Base-by-base conservation (phyloP, 1,140 invertebrate genomes). In the Nixonia krombeini region DNA sequence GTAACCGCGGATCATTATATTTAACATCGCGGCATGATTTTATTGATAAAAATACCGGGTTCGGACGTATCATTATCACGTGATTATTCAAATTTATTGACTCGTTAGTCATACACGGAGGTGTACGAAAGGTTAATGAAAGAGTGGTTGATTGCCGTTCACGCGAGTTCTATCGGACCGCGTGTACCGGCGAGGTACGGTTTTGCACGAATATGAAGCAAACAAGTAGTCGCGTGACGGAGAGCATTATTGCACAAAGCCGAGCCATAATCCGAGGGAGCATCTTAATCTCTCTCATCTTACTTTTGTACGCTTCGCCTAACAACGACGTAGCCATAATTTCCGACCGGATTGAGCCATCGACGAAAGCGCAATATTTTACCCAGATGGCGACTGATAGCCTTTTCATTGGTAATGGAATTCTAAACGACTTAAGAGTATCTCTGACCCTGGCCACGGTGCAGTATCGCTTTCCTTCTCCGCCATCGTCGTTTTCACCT, bases 281-380 rank as follows among this genome's bases (percentile, higher is more conserved):
- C 23, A 46, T 28, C 52, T 62, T 62, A 59, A 58, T 55, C 44
- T 63, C 33, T 61, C 45, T 58, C 29, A 51, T 66, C 29, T 62
- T 53, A 41, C 28, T 50, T 61, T 56, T n/a, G n/a, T n/a, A n/a
- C 46, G 49, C 18, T 15, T 33, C 18, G 42, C 3, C 16, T 31
- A 62, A 41, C 18, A 64, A 59, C 53, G 47, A 33, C 52, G 53
- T 35, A 45, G 23, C 56, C 66, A 52, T 76, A 75, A 74, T 79
- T 80, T 76, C 76, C 72, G 63, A 57, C 15, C 53, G 58, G 69
- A 83, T 83, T 80, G 72, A 83, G 80, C 70, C 75, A 76, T 82
- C 77, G 75, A 66, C 70, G 72, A 74, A 73, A 79, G 73, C 67
- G 77, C 72, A 78, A 80, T 81, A 77, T 76, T 79, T 80, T 77